These are phyloP conservation scores for Stomatorhinus walkeri DNA, from an alignment of 2,797 vertebrate species.

Conservation along the genomic window DNA sequence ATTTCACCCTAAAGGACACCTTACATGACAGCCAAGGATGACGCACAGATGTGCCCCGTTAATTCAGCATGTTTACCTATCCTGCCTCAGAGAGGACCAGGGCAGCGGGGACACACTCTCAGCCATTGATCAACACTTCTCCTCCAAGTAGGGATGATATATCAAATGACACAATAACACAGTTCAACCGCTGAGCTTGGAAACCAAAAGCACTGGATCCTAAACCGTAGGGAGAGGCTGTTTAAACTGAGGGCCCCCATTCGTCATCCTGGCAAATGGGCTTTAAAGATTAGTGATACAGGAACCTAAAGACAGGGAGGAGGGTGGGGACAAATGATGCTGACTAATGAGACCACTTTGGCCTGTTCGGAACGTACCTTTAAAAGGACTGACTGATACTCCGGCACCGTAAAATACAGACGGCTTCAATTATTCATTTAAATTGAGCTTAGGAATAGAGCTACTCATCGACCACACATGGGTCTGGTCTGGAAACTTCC, in stretches of 20 bases:
- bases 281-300: constrained; percentile 17
- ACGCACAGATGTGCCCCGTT: background rate
- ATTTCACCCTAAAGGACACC: background rate
- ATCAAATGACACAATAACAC: background rate
- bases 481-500: background rate
- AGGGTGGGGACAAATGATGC: no score
- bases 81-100: background rate
- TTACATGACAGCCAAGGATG: background rate
- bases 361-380: background rate
- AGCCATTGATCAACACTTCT: background rate
- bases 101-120: background rate
- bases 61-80: background rate
- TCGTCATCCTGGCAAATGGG: background rate
- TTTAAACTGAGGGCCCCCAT: background rate
- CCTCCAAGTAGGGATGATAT: background rate
- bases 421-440: background rate
- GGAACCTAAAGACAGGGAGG: background rate
- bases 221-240: background rate
- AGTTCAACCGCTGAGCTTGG: background rate
- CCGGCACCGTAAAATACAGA: background rate
- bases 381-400: background rate
- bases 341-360: constrained; percentile 1
- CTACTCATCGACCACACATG: background rate
- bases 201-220: background rate
- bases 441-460: background rate